These are phyloP conservation scores for Anser brachyrhynchus DNA, from an alignment of 2,113 vertebrate genomes.

Conservation along the genomic window DNA sequence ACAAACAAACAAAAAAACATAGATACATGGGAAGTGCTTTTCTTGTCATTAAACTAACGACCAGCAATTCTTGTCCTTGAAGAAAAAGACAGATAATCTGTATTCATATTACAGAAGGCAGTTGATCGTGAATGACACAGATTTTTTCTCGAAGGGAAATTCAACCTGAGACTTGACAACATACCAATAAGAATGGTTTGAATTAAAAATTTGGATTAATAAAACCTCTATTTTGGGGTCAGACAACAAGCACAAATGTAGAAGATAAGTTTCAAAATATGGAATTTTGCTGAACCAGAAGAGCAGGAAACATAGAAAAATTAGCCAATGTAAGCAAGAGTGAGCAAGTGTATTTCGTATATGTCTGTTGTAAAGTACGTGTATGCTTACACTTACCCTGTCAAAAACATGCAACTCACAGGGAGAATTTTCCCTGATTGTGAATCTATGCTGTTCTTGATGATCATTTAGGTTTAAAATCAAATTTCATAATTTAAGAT, in stretches of 20 bases:
- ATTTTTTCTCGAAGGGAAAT: background rate
- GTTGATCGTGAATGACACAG: background rate
- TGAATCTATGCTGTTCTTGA: background rate
- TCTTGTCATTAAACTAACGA: background rate
- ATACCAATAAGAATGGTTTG: background rate
- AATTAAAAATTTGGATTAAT: background rate
- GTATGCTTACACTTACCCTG: background rate
- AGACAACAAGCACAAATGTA: background rate
- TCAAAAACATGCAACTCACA: background rate
- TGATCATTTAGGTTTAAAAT: background rate
- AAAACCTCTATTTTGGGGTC: background rate
- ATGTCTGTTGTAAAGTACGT: background rate
- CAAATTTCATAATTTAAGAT: background rate
- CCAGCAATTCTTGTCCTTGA: background rate
- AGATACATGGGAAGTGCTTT: background rate
- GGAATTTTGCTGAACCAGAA: background rate
- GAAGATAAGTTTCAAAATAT: background rate
- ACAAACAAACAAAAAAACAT: background rate
- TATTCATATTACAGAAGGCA: background rate
- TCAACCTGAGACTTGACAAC: background rate
- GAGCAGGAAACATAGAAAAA: background rate
- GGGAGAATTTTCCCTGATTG: background rate
- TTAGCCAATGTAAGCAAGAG: background rate
- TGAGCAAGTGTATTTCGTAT: background rate
- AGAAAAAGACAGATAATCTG: background rate